Conservation (phyloP, 64 coral and sea anemone species). For the Montipora capricornis region DNA sequence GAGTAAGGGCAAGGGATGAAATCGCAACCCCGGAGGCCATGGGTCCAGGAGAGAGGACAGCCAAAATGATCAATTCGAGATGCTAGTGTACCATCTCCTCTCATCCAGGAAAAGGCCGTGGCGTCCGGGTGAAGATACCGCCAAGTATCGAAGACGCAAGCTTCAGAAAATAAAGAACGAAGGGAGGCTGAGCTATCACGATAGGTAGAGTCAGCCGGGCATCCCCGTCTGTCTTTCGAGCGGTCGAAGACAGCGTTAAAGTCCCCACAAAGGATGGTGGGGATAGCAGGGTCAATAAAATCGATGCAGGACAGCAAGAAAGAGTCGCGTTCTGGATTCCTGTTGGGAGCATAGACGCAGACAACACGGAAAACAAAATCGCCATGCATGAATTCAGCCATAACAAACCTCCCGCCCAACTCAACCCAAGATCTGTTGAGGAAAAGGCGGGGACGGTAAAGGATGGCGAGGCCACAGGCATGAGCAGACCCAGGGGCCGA, state of each 20-base stretch:
- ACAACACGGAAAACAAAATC: neutral
- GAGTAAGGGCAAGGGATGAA: neutral
- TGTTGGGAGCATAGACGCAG: slow-evolving; percentile 36
- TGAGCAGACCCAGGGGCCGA: slow-evolving; percentile 9
- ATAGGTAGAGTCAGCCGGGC: too few relatives aligned
- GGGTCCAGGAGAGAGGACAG: neutral
- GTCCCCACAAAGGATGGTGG: too few relatives aligned
- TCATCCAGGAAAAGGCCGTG: neutral
- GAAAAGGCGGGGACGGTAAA: neutral
- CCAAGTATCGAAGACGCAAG: slow-evolving; percentile 19
- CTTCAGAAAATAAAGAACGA: neutral
- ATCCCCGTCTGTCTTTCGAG: neutral
- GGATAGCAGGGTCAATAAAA: neutral
- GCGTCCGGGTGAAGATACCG: neutral
- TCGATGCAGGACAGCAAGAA: neutral
- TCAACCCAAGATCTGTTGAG: too few relatives aligned
- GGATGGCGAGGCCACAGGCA: neutral
- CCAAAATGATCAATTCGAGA: slow-evolving; percentile 12
- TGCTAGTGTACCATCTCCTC: neutral
- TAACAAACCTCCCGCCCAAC: neutral
- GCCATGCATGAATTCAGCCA: neutral
- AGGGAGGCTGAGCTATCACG: neutral
- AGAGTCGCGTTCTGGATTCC: neutral
- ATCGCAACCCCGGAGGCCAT: neutral
- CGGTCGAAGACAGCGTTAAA: neutral